Percentiles rank a stretch among this genome's conserved stretches.
These are phyloP conservation scores for Hypercompe scribonia DNA, from an alignment of 2,888 invertebrate species.

Conservation along the genomic window DNA sequence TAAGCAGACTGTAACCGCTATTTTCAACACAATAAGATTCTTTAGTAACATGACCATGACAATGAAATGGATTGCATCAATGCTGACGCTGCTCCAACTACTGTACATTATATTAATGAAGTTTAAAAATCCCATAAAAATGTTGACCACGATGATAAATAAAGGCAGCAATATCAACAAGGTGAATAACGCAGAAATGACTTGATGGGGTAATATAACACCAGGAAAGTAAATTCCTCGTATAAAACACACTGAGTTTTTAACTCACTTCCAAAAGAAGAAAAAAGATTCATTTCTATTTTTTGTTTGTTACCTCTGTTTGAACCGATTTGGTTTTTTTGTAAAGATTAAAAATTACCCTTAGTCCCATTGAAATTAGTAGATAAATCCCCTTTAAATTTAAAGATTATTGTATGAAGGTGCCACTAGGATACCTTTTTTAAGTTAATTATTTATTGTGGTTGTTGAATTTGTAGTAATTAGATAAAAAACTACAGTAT, in stretches of 20 bases:
- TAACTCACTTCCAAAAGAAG: neutral
- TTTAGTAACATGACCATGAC: conserved; percentile 17
- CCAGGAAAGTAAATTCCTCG: conserved; percentile 21
- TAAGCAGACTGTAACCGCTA: conserved; percentile 2
- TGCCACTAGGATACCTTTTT: too few relatives aligned
- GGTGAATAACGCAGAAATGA: conserved; percentile 25
- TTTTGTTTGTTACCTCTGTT: neutral
- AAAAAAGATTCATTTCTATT: neutral
- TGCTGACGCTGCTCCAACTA: neutral
- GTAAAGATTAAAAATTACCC: neutral
- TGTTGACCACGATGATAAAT: conserved; percentile 26
- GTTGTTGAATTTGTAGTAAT: neutral
- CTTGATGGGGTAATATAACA: conserved; percentile 24
- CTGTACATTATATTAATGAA: conserved; percentile 18
- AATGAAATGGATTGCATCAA: conserved; percentile 12
- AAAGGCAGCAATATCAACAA: conserved; percentile 24
- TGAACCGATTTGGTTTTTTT: neutral
- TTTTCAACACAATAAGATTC: neutral
- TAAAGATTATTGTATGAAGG: neutral
- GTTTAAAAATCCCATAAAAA: conserved; percentile 21
- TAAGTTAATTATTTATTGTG: too few relatives aligned
- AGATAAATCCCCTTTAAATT: neutral
- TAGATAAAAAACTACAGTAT: neutral
- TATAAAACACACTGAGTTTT: conserved; percentile 4
- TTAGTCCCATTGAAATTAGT: neutral